These are phyloP conservation scores for Gnatocerus cornutus DNA, from an alignment of 2,888 invertebrate species.

Conservation along the genomic window DNA sequence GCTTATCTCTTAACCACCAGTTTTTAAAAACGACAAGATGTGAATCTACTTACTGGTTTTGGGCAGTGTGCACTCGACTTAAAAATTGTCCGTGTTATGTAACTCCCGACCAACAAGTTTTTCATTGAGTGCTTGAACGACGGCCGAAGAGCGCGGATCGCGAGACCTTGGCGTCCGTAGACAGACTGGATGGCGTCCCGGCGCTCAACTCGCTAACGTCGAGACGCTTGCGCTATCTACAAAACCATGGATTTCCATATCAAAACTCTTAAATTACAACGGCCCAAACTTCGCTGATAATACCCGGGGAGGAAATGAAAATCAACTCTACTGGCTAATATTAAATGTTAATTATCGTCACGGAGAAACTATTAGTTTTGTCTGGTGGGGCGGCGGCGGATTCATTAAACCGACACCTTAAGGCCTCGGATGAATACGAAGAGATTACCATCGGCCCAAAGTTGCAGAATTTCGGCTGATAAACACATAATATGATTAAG, in stretches of 20 bases:
- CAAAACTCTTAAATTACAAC: conserved; percentile 4
- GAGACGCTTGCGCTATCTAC: conserved; percentile 66
- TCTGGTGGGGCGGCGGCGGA: conserved; percentile 7
- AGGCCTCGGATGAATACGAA: conserved; percentile 20
- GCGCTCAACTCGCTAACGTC: conserved; percentile 62
- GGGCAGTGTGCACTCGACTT: conserved; percentile 18
- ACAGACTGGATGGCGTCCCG: conserved; percentile 70
- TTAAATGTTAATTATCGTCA: conserved; percentile 45
- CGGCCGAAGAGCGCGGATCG: conserved; percentile 44
- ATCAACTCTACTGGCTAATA: conserved; percentile 43
- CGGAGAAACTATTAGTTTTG: conserved; percentile 34
- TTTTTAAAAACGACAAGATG: neutral
- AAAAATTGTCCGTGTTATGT: conserved; percentile 31
- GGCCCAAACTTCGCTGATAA: conserved; percentile 26
- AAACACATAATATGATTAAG: conserved; percentile 48
- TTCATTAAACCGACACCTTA: conserved; percentile 35
- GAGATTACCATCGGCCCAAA: conserved; percentile 39
- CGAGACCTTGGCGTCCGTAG: conserved; percentile 68
- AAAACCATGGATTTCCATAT: conserved; percentile 50
- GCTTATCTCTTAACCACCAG: neutral
- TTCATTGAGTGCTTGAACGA: conserved; percentile 42
- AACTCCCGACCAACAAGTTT: conserved; percentile 49
- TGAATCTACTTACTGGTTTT: conserved; percentile 31
- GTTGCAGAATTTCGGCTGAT: conserved; percentile 36
- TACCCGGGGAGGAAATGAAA: conserved; percentile 46